These are phyloP conservation scores for Hiodon alosoides DNA, from an alignment of 2,113 vertebrate species.

Conservation along the genomic window DNA sequence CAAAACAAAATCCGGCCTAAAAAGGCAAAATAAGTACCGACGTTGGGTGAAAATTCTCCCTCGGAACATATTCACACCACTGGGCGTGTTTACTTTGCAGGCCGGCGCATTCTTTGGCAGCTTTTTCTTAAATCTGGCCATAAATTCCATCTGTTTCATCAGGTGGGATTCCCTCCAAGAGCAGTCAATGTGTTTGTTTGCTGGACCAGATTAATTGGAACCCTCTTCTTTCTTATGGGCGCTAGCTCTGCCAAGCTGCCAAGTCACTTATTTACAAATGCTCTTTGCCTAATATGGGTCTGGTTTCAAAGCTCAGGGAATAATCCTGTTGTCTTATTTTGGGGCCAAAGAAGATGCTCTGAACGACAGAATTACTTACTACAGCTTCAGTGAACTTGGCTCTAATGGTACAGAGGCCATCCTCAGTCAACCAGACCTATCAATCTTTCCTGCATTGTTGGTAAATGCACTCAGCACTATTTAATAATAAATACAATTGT, in stretches of 20 bases:
- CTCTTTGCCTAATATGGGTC: slow-evolving; percentile 24
- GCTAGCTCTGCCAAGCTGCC: neutral
- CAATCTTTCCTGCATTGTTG: neutral
- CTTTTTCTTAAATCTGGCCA: slow-evolving; percentile 38
- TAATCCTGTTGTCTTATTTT: neutral
- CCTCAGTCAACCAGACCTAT: neutral
- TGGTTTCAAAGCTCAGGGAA: neutral
- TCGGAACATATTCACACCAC: slow-evolving; percentile 33
- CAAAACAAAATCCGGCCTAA: slow-evolving; percentile 57
- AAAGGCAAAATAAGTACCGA: slow-evolving; percentile 55
- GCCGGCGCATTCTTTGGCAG: slow-evolving; percentile 41
- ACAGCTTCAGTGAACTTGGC: slow-evolving; percentile 39
- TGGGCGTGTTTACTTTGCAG: slow-evolving; percentile 34
- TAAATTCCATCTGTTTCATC: slow-evolving; percentile 14
- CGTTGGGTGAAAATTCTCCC: slow-evolving; percentile 42
- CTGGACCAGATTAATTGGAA: slow-evolving; percentile 1
- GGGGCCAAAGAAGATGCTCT: slow-evolving; percentile 20
- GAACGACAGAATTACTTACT: slow-evolving; percentile 19
- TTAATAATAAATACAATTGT: no score
- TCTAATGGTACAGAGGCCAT: slow-evolving; percentile 21
- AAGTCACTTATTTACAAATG: slow-evolving; percentile 13
- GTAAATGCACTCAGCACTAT: no score
- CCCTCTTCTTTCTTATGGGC: neutral
- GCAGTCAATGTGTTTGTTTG: slow-evolving; percentile 13
- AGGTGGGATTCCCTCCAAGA: slow-evolving; percentile 18